These are phyloP conservation scores for Trichogramma evanescens DNA, from an alignment of 2,888 invertebrate genomes.

Conservation along the genomic window DNA sequence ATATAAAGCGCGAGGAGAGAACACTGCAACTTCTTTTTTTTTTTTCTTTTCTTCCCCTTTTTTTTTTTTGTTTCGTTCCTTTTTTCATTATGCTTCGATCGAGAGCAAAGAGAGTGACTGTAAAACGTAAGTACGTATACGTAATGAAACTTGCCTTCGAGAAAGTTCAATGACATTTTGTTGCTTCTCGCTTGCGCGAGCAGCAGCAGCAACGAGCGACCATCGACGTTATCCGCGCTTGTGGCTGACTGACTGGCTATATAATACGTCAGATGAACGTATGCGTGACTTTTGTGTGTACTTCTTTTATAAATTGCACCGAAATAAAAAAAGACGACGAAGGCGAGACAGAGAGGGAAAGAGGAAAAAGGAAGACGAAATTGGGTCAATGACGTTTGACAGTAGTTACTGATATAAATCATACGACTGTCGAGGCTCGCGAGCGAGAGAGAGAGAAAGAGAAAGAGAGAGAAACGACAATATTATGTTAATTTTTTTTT, in stretches of 20 bases:
- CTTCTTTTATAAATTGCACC: no score
- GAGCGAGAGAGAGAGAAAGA: not conserved
- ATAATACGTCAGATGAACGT: not conserved
- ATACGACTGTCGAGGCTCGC: not conserved
- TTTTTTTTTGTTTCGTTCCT: not conserved
- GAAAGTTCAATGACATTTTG: constrained; percentile 7
- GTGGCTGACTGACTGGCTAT: no score
- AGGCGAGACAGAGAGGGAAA: not conserved
- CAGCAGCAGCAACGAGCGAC: no score
- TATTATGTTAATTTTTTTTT: no score
- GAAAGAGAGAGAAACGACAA: not conserved
- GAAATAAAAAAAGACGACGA: not conserved
- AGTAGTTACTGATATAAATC: not conserved
- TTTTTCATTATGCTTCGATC: constrained; percentile 6
- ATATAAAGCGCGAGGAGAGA: not conserved
- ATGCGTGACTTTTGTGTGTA: not conserved
- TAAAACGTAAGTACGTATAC: not conserved
- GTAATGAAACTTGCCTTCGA: constrained; percentile 4
- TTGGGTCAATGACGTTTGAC: constrained; percentile 8
- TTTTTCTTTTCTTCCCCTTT: not conserved
- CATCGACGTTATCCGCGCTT: not conserved
- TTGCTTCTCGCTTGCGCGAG: no score
- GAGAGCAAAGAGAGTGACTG: not conserved
- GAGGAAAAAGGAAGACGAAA: constrained; percentile 6
- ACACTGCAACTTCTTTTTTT: not conserved